Evolutionary conservation across 2,113 vertebrate genomes (phyloP), one percentile per base, ranked within the genome.

Genomic region (Gallinago undulata): DNA sequence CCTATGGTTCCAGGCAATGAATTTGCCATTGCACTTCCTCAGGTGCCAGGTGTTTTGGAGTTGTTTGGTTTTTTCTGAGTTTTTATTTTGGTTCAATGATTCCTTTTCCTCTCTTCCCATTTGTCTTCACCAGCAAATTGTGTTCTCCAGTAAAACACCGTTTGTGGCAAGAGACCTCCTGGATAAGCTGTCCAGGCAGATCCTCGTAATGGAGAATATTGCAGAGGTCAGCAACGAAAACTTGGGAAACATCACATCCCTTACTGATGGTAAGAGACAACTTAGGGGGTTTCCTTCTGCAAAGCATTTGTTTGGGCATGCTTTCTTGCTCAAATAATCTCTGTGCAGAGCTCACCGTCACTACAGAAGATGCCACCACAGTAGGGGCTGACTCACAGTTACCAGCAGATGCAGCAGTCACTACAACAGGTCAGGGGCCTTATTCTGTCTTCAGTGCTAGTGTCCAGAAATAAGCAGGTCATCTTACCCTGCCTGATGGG

Each of bases 121-220:
- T 87, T 93, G 22, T 90, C 87, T 96, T 95, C 57, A 72, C 79
- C 94, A 98, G 98, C 98, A 99, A 99, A 96, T 99, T 68, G 96
- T 99, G 84, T 98, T 98, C 94, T 98, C 97, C 31, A 98, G 98
- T 87, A 98, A 98, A 94, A 98, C 97, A 28, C 96, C 96, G 1
- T 98, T 99, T 59, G 98, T 98, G 92, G 97, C 98, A 19, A 98
- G 97, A 94, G 97, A 96, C 69, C 97, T 99, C 60, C 97, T 99
- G 83, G 98, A 98, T 94, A 99, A 99, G 94, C 97, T 99, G 31
- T 98, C 98, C 1, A 94, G 94, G 70, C 99, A 99, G 97, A 98
- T 98, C 17, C 96, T 97, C 2, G 98, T 99, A 94, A 84, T 99
- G 83, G 98, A 99, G 95, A 98, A 98, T 35, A 98, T 99, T 0